Evolutionary conservation across 1,140 invertebrate genomes (phyloP).

Genomic region (Bicyclus anynana): DNA sequence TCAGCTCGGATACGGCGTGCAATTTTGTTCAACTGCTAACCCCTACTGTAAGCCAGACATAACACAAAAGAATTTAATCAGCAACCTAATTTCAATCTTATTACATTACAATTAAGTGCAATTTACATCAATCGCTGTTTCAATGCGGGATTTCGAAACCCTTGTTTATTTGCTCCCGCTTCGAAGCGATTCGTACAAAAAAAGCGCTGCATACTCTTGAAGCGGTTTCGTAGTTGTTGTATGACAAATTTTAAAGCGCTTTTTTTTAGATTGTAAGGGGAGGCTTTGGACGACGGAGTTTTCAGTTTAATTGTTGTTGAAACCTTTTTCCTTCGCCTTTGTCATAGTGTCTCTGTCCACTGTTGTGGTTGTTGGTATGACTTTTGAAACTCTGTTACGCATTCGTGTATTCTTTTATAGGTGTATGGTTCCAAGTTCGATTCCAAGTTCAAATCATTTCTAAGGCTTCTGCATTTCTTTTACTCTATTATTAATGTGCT

Average conservation of each 20-base stretch:
- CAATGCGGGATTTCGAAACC: slow-evolving; percentile 46
- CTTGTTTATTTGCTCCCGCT: slow-evolving; percentile 57
- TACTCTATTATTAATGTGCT: too few relatives aligned
- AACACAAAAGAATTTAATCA: slow-evolving; percentile 29
- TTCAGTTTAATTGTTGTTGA: slow-evolving; percentile 53
- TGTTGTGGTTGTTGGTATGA: too few relatives aligned
- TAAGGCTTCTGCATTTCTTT: too few relatives aligned
- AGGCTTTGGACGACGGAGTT: slow-evolving; percentile 44
- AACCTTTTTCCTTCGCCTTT: slow-evolving; percentile 40
- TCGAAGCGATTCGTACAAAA: slow-evolving; percentile 28
- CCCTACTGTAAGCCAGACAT: slow-evolving; percentile 57
- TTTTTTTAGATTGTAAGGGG: slow-evolving; percentile 27
- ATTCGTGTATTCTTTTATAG: too few relatives aligned
- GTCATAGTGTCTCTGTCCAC: slow-evolving; percentile 38
- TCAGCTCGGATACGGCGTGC: slow-evolving; percentile 56
- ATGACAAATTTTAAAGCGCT: slow-evolving; percentile 34
- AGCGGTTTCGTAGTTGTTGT: slow-evolving; percentile 8
- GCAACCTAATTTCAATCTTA: slow-evolving; percentile 27
- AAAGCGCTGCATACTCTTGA: slow-evolving; percentile 37
- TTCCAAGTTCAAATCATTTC: too few relatives aligned
- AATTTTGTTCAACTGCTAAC: slow-evolving; percentile 60
- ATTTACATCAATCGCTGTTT: slow-evolving; percentile 15
- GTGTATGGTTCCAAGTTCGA: too few relatives aligned
- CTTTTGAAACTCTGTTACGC: too few relatives aligned
- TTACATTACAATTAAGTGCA: neutral